Percentiles rank a stretch among this genome's conserved stretches.
These are phyloP conservation scores for Meandrina meandrites DNA, from an alignment of 92 coral and sea anemone species.

Conservation along the genomic window DNA sequence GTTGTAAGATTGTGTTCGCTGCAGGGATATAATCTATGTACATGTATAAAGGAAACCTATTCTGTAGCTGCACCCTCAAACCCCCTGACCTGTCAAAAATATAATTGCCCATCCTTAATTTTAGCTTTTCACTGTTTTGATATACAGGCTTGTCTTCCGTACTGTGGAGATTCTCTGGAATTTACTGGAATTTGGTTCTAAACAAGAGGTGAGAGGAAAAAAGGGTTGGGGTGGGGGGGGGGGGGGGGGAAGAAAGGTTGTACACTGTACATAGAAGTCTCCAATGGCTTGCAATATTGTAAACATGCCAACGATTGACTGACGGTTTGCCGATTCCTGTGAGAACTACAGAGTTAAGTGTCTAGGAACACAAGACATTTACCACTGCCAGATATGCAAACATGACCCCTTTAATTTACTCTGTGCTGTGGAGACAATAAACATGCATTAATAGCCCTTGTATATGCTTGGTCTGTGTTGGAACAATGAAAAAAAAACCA, in stretches of 20 bases:
- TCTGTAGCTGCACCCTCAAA: background rate
- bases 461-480: too few relatives aligned
- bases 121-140: background rate
- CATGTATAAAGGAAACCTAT: too few relatives aligned
- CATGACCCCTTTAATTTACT: background rate
- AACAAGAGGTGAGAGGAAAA: conserved; percentile 63
- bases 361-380: too few relatives aligned
- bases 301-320: too few relatives aligned
- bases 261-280: too few relatives aligned
- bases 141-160: conserved; percentile 34
- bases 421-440: background rate
- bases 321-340: too few relatives aligned
- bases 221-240: background rate
- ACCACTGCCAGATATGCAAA: too few relatives aligned
- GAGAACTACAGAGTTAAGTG: too few relatives aligned
- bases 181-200: conserved; percentile 90
- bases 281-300: too few relatives aligned
- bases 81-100: background rate
- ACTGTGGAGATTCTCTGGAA: conserved; percentile 97
- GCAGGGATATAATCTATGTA: too few relatives aligned
- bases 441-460: background rate
- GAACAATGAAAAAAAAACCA: too few relatives aligned
- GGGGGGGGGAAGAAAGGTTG: background rate
- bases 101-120: background rate
- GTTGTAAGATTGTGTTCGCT: too few relatives aligned